These are phyloP conservation scores for Drosophila dives DNA, from an alignment of 2,888 invertebrate genomes.

Conservation along the genomic window DNA sequence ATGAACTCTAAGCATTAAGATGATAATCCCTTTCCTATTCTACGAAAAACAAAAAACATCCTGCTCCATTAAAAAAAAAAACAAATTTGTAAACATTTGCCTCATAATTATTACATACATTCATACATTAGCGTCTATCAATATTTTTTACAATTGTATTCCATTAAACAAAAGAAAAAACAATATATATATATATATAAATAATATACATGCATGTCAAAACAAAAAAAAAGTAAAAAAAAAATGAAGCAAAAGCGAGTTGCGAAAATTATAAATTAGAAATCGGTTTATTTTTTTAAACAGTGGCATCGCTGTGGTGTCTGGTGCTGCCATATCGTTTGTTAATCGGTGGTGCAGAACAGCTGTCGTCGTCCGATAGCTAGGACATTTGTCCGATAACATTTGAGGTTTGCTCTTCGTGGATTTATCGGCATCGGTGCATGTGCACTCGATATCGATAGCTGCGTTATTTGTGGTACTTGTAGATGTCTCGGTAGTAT, in stretches of 20 bases:
- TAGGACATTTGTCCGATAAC: slow-evolving; percentile 2
- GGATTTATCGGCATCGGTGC: slow-evolving; percentile 28
- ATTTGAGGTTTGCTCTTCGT: neutral
- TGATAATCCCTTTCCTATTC: slow-evolving; percentile 13
- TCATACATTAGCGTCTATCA: slow-evolving; percentile 58
- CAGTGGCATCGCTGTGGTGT: neutral
- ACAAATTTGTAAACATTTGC: slow-evolving; percentile 63
- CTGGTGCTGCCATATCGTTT: neutral
- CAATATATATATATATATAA: slow-evolving; percentile 15
- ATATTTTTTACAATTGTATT: slow-evolving; percentile 73
- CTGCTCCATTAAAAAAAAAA: slow-evolving; percentile 21
- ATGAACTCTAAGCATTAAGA: slow-evolving; percentile 46
- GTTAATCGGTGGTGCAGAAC: neutral
- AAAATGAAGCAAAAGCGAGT: slow-evolving; percentile 4
- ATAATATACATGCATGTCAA: slow-evolving; percentile 40
- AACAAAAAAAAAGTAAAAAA: slow-evolving; percentile 19
- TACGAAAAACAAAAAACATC: neutral
- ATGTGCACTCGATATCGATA: slow-evolving; percentile 47
- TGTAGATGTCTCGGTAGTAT: slow-evolving; percentile 58
- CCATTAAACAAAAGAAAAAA: slow-evolving; percentile 39
- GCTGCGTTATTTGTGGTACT: slow-evolving; percentile 42
- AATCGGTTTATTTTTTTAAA: neutral
- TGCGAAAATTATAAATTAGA: slow-evolving; percentile 3
- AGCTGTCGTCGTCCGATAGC: neutral
- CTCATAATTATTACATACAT: slow-evolving; percentile 65